Base-by-base conservation (phyloP, 2,797 vertebrate genomes). In the Malacoctenus gilli region DNA sequence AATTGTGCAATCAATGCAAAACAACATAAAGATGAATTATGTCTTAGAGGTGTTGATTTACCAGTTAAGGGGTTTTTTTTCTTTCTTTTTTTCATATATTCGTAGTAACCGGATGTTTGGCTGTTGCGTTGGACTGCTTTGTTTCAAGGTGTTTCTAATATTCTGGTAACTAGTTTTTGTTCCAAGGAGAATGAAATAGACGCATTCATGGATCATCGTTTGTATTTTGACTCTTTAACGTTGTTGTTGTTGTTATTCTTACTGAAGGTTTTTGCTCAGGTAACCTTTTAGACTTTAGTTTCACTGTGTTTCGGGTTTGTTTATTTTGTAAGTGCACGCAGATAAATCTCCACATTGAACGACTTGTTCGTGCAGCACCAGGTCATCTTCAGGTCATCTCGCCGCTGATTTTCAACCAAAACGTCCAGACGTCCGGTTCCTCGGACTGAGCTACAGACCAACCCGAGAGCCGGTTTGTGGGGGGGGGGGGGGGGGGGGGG, bases 201-300 rank as follows among this genome's bases (percentile, higher is more conserved):
- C 18, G 23, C 31, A 51, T 30, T n/a, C 23, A 36, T 15, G 8
- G 39, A 52, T 35, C 43, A 31, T 28, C 51, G 43, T 65, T 63
- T 23, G 13, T 56, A 43, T 38, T 50, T 28, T 18, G 49, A 8
- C 4, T 58, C 14, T 57, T 55, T 54, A 0, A 43, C 57, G 48
- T 39, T 18, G 52, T 62, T 61, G 63, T 48, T 51, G 32, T 22
- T 42, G 18, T 54, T 56, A 19, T 53, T n/a, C n/a, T n/a, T n/a
- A n/a, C n/a, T n/a, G n/a, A 13, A 65, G 59, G 48, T 40, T 76
- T 72, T 73, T 57, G 58, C 85, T 87, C 84, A 85, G 85, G 82
- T 80, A 80, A 72, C 57, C 40, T 63, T 65, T 54, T 51, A 51
- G 47, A 50, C 40, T 15, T 58, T 18, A 19, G 34, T 28, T 19